Evolutionary conservation across 2,888 invertebrate genomes (phyloP).

Genomic region (Lamellibrachia satsuma): DNA sequence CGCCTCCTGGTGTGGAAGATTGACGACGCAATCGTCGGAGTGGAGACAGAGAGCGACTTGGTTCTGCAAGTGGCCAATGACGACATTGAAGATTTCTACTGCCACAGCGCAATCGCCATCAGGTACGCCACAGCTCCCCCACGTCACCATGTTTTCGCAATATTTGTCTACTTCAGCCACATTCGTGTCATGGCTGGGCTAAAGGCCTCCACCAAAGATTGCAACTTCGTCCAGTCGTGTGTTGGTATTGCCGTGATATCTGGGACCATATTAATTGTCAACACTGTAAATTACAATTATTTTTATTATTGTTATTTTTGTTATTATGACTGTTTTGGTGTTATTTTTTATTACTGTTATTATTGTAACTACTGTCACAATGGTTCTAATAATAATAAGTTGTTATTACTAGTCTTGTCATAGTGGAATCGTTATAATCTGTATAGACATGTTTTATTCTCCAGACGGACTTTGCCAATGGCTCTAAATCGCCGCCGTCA

Average conservation of each 20-base stretch:
- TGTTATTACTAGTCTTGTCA: too few species aligned
- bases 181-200: not conserved
- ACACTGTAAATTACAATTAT: too few species aligned
- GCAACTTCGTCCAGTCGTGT: not conserved
- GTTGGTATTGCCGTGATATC: not conserved
- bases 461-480: not conserved
- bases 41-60: slow-evolving; percentile 56
- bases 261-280: too few species aligned
- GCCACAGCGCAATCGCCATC: slow-evolving; percentile 62
- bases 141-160: not conserved
- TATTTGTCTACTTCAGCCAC: not conserved
- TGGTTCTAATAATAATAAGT: too few species aligned
- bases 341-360: too few species aligned
- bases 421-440: too few species aligned
- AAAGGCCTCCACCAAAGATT: not conserved
- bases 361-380: too few species aligned
- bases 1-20: slow-evolving; percentile 42
- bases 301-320: too few species aligned
- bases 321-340: too few species aligned
- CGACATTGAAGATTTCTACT: slow-evolving; percentile 58
- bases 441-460: not conserved
- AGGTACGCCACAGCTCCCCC: not conserved
- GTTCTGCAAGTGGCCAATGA: slow-evolving; percentile 48
- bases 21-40: slow-evolving; percentile 45
- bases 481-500: not conserved